A percentile compares a stretch with the other conserved stretches of the same genome.
phyloP scores from a whole-genome alignment of 2,797 vertebrate genomes.

The Bryconaethiops microstoma region DNA sequence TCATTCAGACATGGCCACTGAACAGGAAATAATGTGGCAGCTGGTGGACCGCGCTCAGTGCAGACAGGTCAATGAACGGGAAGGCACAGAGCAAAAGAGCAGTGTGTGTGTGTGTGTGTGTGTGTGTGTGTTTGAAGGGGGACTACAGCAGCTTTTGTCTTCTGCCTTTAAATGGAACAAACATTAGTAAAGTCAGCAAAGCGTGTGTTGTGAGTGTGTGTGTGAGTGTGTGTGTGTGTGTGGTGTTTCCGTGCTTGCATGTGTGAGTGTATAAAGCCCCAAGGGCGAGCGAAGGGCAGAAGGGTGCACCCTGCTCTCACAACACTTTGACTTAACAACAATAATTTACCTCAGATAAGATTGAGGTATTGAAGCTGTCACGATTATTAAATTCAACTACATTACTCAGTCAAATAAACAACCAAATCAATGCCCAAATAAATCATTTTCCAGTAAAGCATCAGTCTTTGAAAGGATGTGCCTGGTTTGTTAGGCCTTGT shows the following conservation, averaged over 20 bases:
- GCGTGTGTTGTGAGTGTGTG: conserved; percentile 27
- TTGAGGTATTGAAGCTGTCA: not conserved
- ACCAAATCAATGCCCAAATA: too few relatives aligned
- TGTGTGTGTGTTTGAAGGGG: conserved; percentile 40
- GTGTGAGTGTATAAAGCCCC: conserved; percentile 26
- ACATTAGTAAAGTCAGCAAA: conserved; percentile 58
- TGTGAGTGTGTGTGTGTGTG: conserved; percentile 19
- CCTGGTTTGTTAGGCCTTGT: too few relatives aligned
- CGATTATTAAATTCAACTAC: not conserved
- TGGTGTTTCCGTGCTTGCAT: conserved; percentile 16
- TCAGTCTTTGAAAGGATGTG: too few relatives aligned
- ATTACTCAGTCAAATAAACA: too few relatives aligned
- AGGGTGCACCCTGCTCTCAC: conserved; percentile 3
- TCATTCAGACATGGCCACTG: conserved; percentile 59
- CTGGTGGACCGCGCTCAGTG: conserved; percentile 65
- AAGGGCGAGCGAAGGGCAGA: conserved; percentile 20
- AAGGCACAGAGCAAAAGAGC: conserved; percentile 31
- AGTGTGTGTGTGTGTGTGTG: conserved; percentile 24
- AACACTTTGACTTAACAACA: conserved; percentile 9
- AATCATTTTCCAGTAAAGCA: too few relatives aligned
- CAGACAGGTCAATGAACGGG: conserved; percentile 64
- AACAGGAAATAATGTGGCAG: conserved; percentile 74
- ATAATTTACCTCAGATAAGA: conserved; percentile 20
- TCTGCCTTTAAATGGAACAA: conserved; percentile 67
- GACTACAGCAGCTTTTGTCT: conserved; percentile 64